These are phyloP conservation scores for Rhyacophila brunnea DNA, from an alignment of 1,140 invertebrate genomes.

Conservation along the genomic window DNA sequence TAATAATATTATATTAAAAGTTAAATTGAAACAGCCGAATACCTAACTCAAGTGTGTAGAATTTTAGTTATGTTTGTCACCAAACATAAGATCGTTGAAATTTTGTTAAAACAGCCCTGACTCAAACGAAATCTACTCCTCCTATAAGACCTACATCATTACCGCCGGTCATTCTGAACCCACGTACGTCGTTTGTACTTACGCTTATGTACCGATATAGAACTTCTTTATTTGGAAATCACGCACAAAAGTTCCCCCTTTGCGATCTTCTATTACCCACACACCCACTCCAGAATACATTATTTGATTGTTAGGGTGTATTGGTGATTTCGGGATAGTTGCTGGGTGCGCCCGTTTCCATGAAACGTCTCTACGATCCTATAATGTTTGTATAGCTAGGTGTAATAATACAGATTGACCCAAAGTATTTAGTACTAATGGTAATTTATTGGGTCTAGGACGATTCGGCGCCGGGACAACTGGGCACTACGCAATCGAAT, in stretches of 20 bases:
- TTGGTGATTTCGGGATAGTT: constrained; percentile 11
- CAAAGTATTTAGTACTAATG: too few relatives aligned
- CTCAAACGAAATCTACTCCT: not conserved
- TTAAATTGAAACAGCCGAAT: too few relatives aligned
- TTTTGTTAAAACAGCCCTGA: too few relatives aligned
- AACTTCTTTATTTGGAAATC: constrained; percentile 32
- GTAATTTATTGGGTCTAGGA: too few relatives aligned
- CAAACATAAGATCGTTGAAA: too few relatives aligned
- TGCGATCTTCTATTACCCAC: constrained; percentile 14
- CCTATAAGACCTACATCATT: constrained; percentile 24
- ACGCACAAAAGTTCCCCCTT: constrained; percentile 21
- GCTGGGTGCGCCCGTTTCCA: constrained; percentile 26
- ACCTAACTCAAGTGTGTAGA: too few relatives aligned
- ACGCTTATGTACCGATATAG: constrained; percentile 16
- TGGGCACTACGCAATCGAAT: too few relatives aligned
- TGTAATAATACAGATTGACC: too few relatives aligned
- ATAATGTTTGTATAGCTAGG: too few relatives aligned
- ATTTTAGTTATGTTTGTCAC: too few relatives aligned
- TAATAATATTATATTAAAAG: too few relatives aligned
- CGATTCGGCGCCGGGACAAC: too few relatives aligned
- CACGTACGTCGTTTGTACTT: constrained; percentile 29
- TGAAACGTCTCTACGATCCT: constrained; percentile 4
- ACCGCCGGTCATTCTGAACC: constrained; percentile 24
- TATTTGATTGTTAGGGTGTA: not conserved
- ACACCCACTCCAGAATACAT: not conserved